A percentile compares a stretch with the other conserved stretches of the same genome.
These are phyloP conservation scores for Elanus axillaris DNA, from an alignment of 2,113 vertebrate genomes.

Conservation along the genomic window DNA sequence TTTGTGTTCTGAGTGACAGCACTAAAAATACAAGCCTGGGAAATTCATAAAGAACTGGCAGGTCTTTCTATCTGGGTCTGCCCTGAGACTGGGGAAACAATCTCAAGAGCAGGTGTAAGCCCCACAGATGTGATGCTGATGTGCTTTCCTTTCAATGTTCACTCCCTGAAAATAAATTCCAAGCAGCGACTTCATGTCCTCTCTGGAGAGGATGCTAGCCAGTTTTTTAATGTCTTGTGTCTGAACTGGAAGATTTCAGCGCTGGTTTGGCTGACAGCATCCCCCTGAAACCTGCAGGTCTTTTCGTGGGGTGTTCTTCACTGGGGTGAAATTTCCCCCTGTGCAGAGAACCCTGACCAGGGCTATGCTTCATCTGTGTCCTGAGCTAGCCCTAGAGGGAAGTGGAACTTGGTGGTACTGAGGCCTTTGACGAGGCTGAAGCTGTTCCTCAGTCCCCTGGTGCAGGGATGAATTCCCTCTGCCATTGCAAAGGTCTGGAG, in stretches of 20 bases:
- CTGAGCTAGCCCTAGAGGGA: neutral
- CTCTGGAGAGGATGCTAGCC: neutral
- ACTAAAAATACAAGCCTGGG: neutral
- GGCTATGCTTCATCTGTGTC: neutral
- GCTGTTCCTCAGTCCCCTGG: neutral
- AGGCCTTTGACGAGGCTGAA: neutral
- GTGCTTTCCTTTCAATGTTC: neutral
- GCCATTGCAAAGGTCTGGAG: neutral
- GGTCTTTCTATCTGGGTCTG: neutral
- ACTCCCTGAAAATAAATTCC: neutral
- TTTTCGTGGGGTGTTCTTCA: neutral
- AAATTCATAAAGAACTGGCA: neutral
- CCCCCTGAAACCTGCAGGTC: neutral
- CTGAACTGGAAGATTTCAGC: neutral
- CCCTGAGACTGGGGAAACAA: neutral
- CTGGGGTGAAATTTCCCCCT: constrained; percentile 1
- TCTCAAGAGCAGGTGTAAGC: neutral
- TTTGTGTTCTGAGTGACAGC: neutral
- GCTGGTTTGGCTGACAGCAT: neutral
- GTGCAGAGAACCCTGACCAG: constrained; percentile 21
- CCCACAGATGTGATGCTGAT: neutral
- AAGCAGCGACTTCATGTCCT: neutral
- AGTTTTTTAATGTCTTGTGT: neutral
- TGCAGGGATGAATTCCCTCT: neutral
- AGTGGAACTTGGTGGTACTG: neutral